These are phyloP conservation scores for Platysternon megacephalum DNA, from an alignment of 2,113 vertebrate species.

Conservation along the genomic window DNA sequence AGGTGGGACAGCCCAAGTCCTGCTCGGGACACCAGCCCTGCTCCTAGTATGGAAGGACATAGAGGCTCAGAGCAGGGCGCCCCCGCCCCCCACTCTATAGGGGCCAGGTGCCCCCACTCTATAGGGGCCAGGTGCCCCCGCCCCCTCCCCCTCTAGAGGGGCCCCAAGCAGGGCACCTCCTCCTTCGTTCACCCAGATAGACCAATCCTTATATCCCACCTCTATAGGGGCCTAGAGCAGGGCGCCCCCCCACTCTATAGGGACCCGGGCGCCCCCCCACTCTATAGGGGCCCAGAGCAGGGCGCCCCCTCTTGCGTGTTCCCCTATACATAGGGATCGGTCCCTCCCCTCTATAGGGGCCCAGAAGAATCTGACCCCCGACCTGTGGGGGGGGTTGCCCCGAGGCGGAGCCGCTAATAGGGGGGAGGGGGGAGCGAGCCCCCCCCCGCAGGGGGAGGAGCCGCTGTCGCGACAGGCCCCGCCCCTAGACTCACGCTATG, in stretches of 20 bases:
- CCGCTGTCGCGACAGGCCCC: background rate
- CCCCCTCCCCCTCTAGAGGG: too few species aligned
- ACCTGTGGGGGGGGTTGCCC: background rate
- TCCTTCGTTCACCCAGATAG: too few species aligned
- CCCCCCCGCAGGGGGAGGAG: background rate
- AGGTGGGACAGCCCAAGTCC: background rate
- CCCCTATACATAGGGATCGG: too few species aligned
- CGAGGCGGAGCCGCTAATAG: too few species aligned
- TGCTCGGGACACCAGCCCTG: background rate
- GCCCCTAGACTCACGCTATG: conserved; percentile 71
- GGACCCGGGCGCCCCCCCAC: too few species aligned
- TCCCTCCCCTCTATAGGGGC: background rate
- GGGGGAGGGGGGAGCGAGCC: too few species aligned
- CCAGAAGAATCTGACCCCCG: background rate
- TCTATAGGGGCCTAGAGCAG: too few species aligned
- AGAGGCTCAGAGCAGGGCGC: background rate
- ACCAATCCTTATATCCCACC: too few species aligned
- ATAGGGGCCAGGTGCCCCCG: background rate
- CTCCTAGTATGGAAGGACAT: too few species aligned
- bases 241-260: background rate
- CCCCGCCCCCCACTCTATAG: background rate
- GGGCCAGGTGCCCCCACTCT: too few species aligned
- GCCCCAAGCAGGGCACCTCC: too few species aligned
- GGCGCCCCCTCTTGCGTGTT: too few species aligned
- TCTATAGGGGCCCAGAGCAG: background rate